Evolutionary conservation across 2,113 vertebrate species (phyloP), one percentile per base, ranked within the genome.

Genomic region (Phodopus roborovskii): DNA sequence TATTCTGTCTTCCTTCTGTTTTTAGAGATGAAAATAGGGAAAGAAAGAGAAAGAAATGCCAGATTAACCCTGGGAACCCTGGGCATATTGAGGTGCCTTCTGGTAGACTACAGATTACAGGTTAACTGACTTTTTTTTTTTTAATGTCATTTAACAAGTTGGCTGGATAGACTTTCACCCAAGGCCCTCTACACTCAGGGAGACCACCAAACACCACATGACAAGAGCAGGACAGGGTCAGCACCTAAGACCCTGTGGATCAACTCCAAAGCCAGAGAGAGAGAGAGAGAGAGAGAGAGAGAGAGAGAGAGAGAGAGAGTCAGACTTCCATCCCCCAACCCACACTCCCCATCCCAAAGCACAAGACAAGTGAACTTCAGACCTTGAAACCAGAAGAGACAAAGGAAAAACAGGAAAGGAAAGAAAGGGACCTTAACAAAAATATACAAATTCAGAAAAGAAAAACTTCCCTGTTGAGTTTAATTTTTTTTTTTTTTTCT

Each of bases 1-100:
- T 7, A 22, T 90, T 70, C 85, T 1, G 4, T 85, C n/a, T 84
- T 92, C 62, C 19, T 94, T 60, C 36, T 85, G 12, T 90, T 88
- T 75, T 93, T 84, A 78, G 84, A 91, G 75, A 97, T 97, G 42
- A 71, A 93, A 97, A 88, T 89, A 81, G 78, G 96, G 96, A 97
- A 48, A 70, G 90, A 96, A 36, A 92, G 86, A 87, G 95, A 91
- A 82, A 83, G 28, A 90, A 82, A 70, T 96, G 87, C 96, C 96
- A 94, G 84, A 97, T 95, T 84, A 97, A 98, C 93, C 92, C 96
- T 97, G 93, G 95, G 97, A 97, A 94, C 95, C 91, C 94, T 95
- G 98, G 96, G 96, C 78, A 96, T 98, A 96, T 96, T 94, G 97
- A 98, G 97, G 98, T 96, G 95, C 97, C 96, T 97, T 92, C 96